Evolutionary conservation across 2,797 vertebrate species (phyloP), one percentile per base, ranked within the genome.

Genomic region (Pangasius larnaudii): DNA sequence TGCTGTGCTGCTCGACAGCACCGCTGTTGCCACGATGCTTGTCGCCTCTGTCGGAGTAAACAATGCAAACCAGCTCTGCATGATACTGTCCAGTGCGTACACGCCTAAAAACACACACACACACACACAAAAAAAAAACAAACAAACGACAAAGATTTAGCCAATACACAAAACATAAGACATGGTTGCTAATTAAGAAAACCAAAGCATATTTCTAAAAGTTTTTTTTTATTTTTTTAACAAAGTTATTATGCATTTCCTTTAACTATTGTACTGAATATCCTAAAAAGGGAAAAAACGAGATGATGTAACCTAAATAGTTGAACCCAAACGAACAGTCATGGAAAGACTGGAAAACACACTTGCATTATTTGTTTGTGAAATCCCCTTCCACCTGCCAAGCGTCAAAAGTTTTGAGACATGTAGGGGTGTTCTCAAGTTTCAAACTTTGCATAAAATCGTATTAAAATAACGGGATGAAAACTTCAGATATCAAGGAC

Each of bases 31-130:
- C 91, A 99, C 98, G 10, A 99, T 98, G 91, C 97, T 98, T 85
- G 98, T 99, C 92, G 98, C 98, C 93, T 99, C 98, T 1, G 98
- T 99, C 9, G 98, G 98, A 27, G 98, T 99, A 95, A 99, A 99
- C 92, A 99, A 97, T 0, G 98, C 98, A 95, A 99, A 99, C 98
- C 98, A 99, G 96, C 97, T 98, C 96, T 99, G 98, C 96, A 99
- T 96, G 94, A 99, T 99, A 96, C 98, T 99, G 96, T 99, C 98
- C 95, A 99, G 95, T 90, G 98, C 98, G 89, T 98, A 99, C 91
- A 99, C 98, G 90, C 98, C 98, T 99, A 92, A 1, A 53, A 87
- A 65, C 92, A 88, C 88, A 1, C 22, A 7, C 39, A 18, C 16
- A 19, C 3, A 11, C 2, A 18, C 11, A 88, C 8, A 67, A 18